A percentile compares a stretch with the other conserved stretches of the same genome.
phyloP scores from a whole-genome alignment of 2,797 vertebrate genomes.

The Sebastes paucispinis region DNA sequence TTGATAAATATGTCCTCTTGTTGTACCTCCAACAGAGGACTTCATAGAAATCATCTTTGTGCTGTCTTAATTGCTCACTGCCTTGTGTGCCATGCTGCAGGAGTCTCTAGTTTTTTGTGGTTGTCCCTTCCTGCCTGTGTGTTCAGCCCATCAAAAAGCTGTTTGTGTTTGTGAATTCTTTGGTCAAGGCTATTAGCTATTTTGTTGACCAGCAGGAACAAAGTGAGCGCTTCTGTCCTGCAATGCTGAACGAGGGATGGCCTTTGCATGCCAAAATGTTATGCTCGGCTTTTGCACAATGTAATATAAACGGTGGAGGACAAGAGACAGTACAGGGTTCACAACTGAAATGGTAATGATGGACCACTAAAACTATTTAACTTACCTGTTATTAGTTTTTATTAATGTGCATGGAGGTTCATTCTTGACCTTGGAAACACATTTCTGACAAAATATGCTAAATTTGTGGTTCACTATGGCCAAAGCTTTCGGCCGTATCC shows the following conservation, averaged over 20 bases:
- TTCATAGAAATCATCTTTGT: constrained; percentile 3
- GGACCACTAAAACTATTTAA: background rate
- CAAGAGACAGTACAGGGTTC: background rate
- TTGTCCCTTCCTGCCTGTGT: background rate
- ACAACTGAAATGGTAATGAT: background rate
- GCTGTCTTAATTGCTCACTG: background rate
- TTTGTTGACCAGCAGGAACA: constrained; percentile 2
- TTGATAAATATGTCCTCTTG: background rate
- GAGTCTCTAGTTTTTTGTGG: background rate
- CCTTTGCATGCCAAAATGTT: background rate
- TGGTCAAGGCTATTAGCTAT: background rate
- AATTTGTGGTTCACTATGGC: background rate
- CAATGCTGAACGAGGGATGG: background rate
- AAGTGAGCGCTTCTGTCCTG: background rate
- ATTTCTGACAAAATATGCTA: background rate
- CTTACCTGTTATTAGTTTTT: background rate
- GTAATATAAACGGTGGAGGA: background rate
- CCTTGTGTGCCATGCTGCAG: background rate
- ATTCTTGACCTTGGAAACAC: background rate
- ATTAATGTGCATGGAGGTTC: rapidly evolving
- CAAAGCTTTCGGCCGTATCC: background rate
- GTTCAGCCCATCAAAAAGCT: background rate
- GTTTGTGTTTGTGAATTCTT: background rate
- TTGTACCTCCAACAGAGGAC: background rate
- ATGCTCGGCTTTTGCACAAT: background rate